Base-by-base conservation (phyloP, 2,888 invertebrate species). In the Archips xylosteana region DNA sequence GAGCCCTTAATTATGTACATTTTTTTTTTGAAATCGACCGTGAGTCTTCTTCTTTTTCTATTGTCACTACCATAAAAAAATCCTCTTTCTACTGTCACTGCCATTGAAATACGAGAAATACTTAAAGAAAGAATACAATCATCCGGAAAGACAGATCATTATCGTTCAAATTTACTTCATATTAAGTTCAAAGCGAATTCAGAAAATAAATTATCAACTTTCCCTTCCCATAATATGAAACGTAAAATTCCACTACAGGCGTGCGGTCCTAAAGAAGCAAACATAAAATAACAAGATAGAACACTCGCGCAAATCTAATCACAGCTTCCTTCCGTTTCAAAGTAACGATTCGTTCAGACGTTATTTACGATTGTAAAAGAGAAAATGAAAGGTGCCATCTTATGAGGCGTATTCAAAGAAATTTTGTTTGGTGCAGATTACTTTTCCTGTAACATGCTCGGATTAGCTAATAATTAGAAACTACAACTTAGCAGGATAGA, bases 171-270 rank as follows among this genome's bases (percentile, higher is more conserved):
- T 66, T 68, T 23, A 73, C 63, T 63, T 42, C 12, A 13, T 23
- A 59, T 49, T 68, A 63, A 34, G 45, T 32, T 68, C 23, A 39
- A 63, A 57, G 63, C 68, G 49, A 57, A 73, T 68, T 42, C 57
- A 36, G 36, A 36, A 73, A 69, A 69, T 73, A 68, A 73, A 73
- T 73, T 73, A 73, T 73, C 32, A 73, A 73, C 63, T 73, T 73
- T 69, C 23, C 68, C 54, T 12, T 39, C 73, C 63, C 59, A 69
- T 72, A 68, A 73, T 73, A 59, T 69, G 73, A 59, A 68, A 73
- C 59, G 73, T 63, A 45, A 73, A 68, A 73, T 68, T 64, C 39
- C 49, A 68, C 59, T 59, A 68, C 63, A 73, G 39, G 9, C 66
- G 62, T 68, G 63, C 32, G 57, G 51, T 32, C 2, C 23, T 4